Percentiles rank a stretch among this genome's conserved stretches.
These are phyloP conservation scores for Brachionichthys hirsutus DNA, from an alignment of 2,113 vertebrate genomes.

Conservation along the genomic window DNA sequence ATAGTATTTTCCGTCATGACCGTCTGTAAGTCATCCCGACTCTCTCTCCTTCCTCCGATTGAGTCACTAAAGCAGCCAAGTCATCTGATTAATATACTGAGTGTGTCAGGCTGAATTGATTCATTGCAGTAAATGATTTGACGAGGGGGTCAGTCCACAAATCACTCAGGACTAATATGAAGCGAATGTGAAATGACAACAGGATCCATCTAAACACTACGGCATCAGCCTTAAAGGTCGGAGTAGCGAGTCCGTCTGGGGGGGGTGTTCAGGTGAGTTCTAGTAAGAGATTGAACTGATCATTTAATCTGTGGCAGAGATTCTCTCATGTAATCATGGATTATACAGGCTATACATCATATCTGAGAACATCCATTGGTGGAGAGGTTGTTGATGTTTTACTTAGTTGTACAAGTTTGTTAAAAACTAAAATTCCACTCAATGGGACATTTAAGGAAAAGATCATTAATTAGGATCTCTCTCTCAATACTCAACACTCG, in stretches of 20 bases:
- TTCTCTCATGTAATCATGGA: no score
- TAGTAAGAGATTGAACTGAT: no score
- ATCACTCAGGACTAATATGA: conserved; percentile 67
- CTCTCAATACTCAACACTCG: no score
- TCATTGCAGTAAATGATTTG: conserved; percentile 72
- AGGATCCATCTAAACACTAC: conserved; percentile 41
- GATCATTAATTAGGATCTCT: no score
- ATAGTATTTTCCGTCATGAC: conserved; percentile 24
- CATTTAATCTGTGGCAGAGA: no score
- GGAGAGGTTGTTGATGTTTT: no score
- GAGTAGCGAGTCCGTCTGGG: conserved; percentile 2
- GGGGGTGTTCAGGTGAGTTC: no score
- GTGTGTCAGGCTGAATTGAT: conserved; percentile 67
- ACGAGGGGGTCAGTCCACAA: conserved; percentile 70
- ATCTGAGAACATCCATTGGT: no score
- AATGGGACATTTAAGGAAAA: no score
- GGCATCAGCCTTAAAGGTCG: conserved; percentile 50
- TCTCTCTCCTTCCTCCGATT: conserved; percentile 46
- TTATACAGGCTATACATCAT: no score
- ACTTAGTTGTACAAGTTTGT: no score
- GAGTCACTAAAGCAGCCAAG: conserved; percentile 60
- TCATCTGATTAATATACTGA: conserved; percentile 67
- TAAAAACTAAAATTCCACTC: no score
- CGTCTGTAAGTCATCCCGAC: conserved; percentile 10
- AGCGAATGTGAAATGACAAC: conserved; percentile 72